Base-by-base conservation (phyloP, 2,113 vertebrate species). In the Columba livia region DNA sequence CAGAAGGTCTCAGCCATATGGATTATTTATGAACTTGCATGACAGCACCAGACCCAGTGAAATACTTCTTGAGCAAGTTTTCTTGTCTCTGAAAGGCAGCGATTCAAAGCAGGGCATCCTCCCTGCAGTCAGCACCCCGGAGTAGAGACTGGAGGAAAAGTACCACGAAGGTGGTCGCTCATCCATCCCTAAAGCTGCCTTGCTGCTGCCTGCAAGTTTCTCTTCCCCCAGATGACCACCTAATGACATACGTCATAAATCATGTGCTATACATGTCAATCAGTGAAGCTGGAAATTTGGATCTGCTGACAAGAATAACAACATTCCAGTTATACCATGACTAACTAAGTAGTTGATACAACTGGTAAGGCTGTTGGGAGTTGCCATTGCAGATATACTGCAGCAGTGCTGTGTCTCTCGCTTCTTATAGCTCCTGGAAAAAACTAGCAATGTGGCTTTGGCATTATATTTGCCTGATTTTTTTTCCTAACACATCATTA, bases 1-100 rank as follows among this genome's bases (percentile, higher is more conserved):
- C 96, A 95, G 96, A 97, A 96, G 94, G 94, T 93, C 93, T 96
- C 93, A 93, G 92, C 78, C 82, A 88, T 95, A 96, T 96, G 96
- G 96, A 97, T 97, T 97, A 97, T 97, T 97, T 97, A 97, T 96
- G 96, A 96, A 97, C 95, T 91, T 73, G 79, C 79, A 85, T 70
- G 94, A 95, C 94, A 97, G 95, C 88, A 93, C 44, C 86, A 96
- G 94, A 85, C 93, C 96, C 92, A 89, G 72, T 83, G 88, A 94
- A 94, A 93, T 66, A 95, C 64, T 90, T 94, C 71, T 54, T 57
- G 79, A 93, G 78, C 66, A 95, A 97, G 94, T 95, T 94, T 91
- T 65, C 53, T 53, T 70, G 85, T 81, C 86, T 82, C 67, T 89
- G 70, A 62, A 93, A 93, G 67, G 6, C 81, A 69, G n/a, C 5